These are phyloP conservation scores for Capreolus pygargus DNA, from an alignment of 2,113 vertebrate species.

Conservation along the genomic window DNA sequence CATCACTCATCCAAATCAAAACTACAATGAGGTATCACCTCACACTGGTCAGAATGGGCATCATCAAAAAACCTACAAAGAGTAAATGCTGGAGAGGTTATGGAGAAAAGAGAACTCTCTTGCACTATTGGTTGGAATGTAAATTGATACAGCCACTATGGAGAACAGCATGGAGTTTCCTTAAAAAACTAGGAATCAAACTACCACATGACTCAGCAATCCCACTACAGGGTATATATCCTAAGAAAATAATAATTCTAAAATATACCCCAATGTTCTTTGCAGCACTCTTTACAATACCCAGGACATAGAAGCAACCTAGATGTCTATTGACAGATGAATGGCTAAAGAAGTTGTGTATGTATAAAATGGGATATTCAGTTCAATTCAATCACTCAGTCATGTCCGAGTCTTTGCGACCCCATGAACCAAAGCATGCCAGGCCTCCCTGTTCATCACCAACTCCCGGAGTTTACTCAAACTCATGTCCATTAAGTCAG, in stretches of 20 bases:
- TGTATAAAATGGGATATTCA: not conserved
- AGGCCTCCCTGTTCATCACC: no score
- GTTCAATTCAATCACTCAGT: no score
- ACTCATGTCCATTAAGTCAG: no score
- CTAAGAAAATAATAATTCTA: not conserved
- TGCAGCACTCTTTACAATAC: not conserved
- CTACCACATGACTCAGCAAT: not conserved
- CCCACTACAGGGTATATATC: not conserved
- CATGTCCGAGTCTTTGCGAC: no score
- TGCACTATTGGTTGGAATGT: not conserved
- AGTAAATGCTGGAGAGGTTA: not conserved
- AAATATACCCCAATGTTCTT: not conserved
- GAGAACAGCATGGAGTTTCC: not conserved
- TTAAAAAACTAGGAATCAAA: not conserved
- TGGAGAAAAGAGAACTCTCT: not conserved
- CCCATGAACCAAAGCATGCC: no score
- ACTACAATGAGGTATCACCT: not conserved
- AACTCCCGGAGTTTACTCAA: no score
- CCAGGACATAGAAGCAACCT: not conserved
- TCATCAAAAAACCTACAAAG: not conserved
- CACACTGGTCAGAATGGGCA: not conserved
- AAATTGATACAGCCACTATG: not conserved
- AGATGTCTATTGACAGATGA: not conserved
- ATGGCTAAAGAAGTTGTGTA: not conserved
- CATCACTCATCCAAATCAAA: not conserved